Evolutionary conservation across 2,888 invertebrate genomes (phyloP).

Genomic region (Rhagium mordax): DNA sequence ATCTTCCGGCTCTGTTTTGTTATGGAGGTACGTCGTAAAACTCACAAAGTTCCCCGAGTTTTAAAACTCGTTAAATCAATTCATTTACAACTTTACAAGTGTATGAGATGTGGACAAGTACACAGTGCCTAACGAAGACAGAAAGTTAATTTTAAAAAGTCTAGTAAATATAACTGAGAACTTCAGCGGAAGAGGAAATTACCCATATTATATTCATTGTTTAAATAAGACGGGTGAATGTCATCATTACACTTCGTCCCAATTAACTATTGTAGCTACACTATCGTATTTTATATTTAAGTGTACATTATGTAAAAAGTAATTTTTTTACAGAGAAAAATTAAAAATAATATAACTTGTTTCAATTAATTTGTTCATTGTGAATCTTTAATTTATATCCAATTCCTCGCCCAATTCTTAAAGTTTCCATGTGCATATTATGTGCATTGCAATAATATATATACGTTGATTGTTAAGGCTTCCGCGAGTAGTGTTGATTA

Average conservation of each 20-base stretch:
- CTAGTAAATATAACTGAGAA: not conserved
- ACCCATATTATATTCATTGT: slow-evolving; percentile 2
- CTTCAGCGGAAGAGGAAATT: slow-evolving; percentile 1
- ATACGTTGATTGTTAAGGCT: too few species aligned
- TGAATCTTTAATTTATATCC: too few species aligned
- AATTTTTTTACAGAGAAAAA: too few species aligned
- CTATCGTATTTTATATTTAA: not conserved
- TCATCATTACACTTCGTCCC: not conserved
- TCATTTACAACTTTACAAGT: not conserved
- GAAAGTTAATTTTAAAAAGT: not conserved
- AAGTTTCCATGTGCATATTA: too few species aligned
- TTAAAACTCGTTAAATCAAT: not conserved
- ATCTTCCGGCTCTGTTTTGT: not conserved
- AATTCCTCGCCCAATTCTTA: too few species aligned
- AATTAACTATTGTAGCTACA: not conserved
- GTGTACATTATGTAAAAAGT: not conserved
- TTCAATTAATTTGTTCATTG: too few species aligned
- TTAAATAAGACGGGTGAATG: not conserved
- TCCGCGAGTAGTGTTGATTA: too few species aligned
- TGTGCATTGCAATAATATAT: too few species aligned
- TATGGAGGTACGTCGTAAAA: not conserved
- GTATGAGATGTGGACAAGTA: not conserved
- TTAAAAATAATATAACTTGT: too few species aligned
- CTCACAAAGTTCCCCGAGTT: not conserved
- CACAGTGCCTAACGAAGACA: not conserved